phyloP scores from a whole-genome alignment of 2,888 invertebrate species.

The Sipha maydis region DNA sequence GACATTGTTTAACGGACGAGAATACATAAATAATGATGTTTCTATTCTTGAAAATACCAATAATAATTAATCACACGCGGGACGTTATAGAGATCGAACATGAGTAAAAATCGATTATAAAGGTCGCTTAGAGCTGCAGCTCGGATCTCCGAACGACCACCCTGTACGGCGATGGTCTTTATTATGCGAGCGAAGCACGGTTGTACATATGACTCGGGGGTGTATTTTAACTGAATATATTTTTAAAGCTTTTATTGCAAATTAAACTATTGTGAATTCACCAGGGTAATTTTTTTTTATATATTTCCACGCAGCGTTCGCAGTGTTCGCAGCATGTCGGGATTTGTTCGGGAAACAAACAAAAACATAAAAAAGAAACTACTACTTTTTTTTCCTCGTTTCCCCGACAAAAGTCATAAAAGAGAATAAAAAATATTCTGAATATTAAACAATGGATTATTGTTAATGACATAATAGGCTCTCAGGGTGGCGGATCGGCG shows the following conservation, averaged over 20 bases:
- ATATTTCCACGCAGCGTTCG: constrained; percentile 42
- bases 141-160: constrained; percentile 3
- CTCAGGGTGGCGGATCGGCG: constrained; percentile 61
- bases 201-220: constrained; percentile 3
- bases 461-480: constrained; percentile 61
- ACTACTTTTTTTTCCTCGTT: constrained; percentile 35
- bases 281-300: constrained; percentile 42
- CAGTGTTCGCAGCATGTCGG: constrained; percentile 35
- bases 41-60: background rate
- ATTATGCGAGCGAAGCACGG: background rate
- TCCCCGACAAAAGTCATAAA: constrained; percentile 48
- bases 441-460: constrained; percentile 60
- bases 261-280: constrained; percentile 53
- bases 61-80: background rate
- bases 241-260: constrained; percentile 48
- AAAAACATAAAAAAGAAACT: constrained; percentile 46
- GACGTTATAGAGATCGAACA: background rate
- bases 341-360: constrained; percentile 41
- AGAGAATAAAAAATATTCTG: constrained; percentile 43
- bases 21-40: too few relatives aligned
- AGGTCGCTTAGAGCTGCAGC: background rate
- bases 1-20: too few relatives aligned
- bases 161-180: constrained; percentile 20
- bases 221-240: constrained; percentile 41
- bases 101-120: background rate